Conservation (phyloP, 1,140 invertebrate species). For the Chionoecetes opilio region DNA sequence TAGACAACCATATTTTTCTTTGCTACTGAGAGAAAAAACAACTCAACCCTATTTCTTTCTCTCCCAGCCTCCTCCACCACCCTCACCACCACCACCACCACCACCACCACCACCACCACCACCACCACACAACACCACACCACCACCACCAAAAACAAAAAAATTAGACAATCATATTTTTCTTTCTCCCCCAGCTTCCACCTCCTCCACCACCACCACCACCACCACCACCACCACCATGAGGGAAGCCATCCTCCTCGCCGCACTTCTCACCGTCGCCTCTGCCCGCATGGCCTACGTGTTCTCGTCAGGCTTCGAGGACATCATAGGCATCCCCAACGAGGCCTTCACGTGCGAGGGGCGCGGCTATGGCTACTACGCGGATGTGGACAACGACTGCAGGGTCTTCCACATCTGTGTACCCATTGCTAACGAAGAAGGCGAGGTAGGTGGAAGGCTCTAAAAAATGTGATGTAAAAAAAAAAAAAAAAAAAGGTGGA, state of each 20-base stretch:
- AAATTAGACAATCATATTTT: too few species aligned
- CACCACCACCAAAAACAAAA: too few species aligned
- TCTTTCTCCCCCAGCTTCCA: background rate
- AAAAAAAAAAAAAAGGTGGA: background rate
- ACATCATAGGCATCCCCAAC: background rate
- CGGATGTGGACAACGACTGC: constrained; percentile 40
- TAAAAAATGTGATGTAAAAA: background rate
- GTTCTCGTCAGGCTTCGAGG: constrained; percentile 35
- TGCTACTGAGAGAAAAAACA: too few species aligned
- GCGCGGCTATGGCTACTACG: constrained; percentile 36
- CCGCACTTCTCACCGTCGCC: background rate
- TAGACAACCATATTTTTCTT: too few species aligned
- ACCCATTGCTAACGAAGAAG: background rate
- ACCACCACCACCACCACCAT: background rate
- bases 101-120: too few species aligned
- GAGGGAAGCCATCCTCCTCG: background rate
- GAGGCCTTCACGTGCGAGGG: constrained; percentile 2
- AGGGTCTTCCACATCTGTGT: constrained; percentile 32
- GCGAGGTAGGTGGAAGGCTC: background rate
- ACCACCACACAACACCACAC: too few species aligned
- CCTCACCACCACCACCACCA: too few species aligned
- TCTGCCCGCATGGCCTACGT: constrained; percentile 51
- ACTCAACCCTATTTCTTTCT: too few species aligned
- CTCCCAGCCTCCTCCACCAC: too few species aligned
- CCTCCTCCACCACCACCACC: background rate